Evolutionary conservation across 2,888 invertebrate genomes (phyloP), one percentile per base, ranked within the genome.

Genomic region (Clitarchus hookeri): DNA sequence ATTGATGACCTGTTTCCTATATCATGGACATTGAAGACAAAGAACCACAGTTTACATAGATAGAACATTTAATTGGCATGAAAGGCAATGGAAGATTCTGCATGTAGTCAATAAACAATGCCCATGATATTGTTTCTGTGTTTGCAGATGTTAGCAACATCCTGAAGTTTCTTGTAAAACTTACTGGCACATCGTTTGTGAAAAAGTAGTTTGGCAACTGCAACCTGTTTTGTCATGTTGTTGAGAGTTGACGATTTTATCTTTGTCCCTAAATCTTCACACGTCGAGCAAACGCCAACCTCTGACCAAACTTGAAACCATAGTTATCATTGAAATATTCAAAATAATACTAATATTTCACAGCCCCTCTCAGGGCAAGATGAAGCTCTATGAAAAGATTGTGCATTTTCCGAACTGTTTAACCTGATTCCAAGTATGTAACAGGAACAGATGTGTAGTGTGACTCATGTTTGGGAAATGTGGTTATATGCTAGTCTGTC

Each of bases 361-460:
- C 80, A 44, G 23, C 27, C 25, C 12, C 80, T 80, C 25, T 25
- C 23, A 80, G 80, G 11, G 27, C 11, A 80, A 26, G 80, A 36
- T 80, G 80, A 11, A 19, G 27, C 80, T 80, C 80, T 36, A 80
- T 80, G 27, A 80, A 80, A 44, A 8, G 26, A 1, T 80, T 0
- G 23, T 80, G 26, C 80, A 80, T 80, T 80, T 80, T 80, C n/a
- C 16, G 44, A 36, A 80, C 2, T 25, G 80, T 80, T 0, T 25
- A 80, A 80, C 80, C 80, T 27, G 80, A 80, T 36, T 80, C 11
- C 44, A 80, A 80, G 80, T n/a, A n/a, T n/a, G n/a, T n/a, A n/a
- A n/a, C n/a, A n/a, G n/a, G n/a, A n/a, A n/a, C n/a, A n/a, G n/a
- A 80, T 16, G 80, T 36, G 80, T 80, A 80, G 44, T 80, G 80